Evolutionary conservation across 2,888 invertebrate species (phyloP).

Genomic region (Pilophorus perplexus): DNA sequence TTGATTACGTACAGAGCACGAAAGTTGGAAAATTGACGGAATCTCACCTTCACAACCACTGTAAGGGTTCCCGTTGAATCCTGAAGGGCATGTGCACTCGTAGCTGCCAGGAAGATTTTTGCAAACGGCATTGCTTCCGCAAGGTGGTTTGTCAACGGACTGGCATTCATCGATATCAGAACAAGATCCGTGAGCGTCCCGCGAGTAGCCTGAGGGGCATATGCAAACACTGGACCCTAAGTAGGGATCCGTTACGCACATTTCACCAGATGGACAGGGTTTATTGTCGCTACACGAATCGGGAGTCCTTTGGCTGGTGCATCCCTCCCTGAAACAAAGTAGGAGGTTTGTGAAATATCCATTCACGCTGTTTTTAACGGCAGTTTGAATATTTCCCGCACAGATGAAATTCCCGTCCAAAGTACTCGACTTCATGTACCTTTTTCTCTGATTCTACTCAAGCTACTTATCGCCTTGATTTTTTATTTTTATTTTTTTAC

Average conservation of each 20-base stretch:
- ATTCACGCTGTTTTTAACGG: no score
- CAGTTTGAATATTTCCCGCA: no score
- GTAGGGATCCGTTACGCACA: slow-evolving; percentile 75
- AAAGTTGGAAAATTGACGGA: no score
- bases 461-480: no score
- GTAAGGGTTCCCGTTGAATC: slow-evolving; percentile 88
- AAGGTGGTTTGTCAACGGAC: slow-evolving; percentile 70
- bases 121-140: slow-evolving; percentile 85
- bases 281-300: slow-evolving; percentile 66
- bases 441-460: no score
- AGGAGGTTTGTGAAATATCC: not conserved
- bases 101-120: slow-evolving; percentile 91
- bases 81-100: slow-evolving; percentile 84
- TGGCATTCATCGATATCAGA: slow-evolving; percentile 85
- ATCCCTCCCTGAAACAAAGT: slow-evolving; percentile 39
- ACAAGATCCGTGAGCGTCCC: slow-evolving; percentile 71
- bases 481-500: no score
- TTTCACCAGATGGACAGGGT: slow-evolving; percentile 81
- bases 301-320: slow-evolving; percentile 53
- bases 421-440: no score
- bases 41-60: slow-evolving; percentile 68
- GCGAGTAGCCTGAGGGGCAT: slow-evolving; percentile 81
- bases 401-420: no score
- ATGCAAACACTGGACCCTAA: slow-evolving; percentile 79
- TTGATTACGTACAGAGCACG: no score